A percentile compares a stretch with the other conserved stretches of the same genome.
Conservation (phyloP, 2,797 vertebrate genomes). For the Cheirogaleus major region DNA sequence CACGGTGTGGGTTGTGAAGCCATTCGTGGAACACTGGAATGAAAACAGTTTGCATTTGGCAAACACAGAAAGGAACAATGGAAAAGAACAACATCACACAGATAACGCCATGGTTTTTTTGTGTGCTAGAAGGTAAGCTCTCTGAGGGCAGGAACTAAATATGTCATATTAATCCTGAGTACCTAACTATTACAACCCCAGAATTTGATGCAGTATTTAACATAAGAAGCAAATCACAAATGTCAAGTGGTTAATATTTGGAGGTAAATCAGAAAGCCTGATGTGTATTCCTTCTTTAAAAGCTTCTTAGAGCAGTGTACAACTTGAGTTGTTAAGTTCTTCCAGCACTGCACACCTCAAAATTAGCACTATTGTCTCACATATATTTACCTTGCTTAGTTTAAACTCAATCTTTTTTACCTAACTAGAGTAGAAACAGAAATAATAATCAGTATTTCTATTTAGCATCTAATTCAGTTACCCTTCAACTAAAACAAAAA, state of each 20-base stretch:
- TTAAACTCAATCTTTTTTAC: background rate
- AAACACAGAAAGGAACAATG: background rate
- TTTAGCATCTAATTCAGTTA: background rate
- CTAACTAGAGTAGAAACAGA: background rate
- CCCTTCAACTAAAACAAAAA: slow-evolving; percentile 24
- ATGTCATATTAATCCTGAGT: background rate
- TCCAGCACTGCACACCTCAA: background rate
- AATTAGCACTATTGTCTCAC: background rate
- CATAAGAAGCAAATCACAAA: background rate
- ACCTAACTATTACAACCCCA: background rate
- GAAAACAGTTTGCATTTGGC: background rate
- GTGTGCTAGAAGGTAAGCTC: background rate
- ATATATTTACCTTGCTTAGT: background rate
- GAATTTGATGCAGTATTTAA: background rate
- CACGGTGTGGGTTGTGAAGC: slow-evolving; percentile 46
- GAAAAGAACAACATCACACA: background rate
- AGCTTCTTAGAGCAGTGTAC: background rate
- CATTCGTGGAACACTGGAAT: slow-evolving; percentile 68
- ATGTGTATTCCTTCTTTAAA: background rate
- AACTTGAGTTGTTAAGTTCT: background rate
- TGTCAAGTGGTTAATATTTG: background rate
- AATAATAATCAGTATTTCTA: background rate
- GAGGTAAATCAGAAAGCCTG: background rate
- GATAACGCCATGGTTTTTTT: background rate
- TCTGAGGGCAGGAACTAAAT: background rate